phyloP scores from a whole-genome alignment of 2,888 invertebrate species.

The Drosophila prolongata region DNA sequence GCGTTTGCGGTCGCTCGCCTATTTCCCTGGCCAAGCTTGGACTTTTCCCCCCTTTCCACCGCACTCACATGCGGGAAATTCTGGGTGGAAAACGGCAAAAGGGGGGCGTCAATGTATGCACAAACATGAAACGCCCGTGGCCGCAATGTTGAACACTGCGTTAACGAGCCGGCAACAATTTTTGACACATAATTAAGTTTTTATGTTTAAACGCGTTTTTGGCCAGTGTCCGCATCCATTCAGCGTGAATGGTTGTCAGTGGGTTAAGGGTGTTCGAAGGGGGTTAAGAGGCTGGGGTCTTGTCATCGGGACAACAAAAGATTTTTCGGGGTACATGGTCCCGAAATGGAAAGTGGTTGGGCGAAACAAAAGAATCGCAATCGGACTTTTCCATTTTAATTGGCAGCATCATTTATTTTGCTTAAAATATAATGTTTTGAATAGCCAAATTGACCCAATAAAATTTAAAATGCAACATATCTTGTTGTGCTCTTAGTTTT shows the following conservation, averaged over 20 bases:
- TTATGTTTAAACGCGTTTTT: conserved; percentile 57
- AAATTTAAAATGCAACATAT: too few relatives aligned
- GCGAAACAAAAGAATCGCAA: background rate
- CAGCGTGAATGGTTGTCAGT: conserved; percentile 11
- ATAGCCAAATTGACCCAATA: too few relatives aligned
- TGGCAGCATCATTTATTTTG: background rate
- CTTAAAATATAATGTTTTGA: background rate
- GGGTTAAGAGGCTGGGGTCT: background rate
- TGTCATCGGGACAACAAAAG: conserved; percentile 21
- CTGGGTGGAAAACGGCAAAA: conserved; percentile 3
- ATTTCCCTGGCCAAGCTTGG: conserved; percentile 47
- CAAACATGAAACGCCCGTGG: conserved; percentile 63
- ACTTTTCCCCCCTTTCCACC: conserved; percentile 4
- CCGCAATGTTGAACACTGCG: conserved; percentile 56
- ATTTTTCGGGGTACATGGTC: conserved; percentile 1
- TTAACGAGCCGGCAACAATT: conserved; percentile 57
- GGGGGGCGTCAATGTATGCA: conserved; percentile 45
- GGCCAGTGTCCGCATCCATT: conserved; percentile 26
- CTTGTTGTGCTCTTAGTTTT: too few relatives aligned
- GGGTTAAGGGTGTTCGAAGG: background rate
- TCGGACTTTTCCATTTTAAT: conserved; percentile 1
- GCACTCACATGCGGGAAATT: conserved; percentile 2
- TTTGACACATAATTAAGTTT: conserved; percentile 73
- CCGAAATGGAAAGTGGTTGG: conserved; percentile 1
- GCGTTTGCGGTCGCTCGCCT: conserved; percentile 58